Evolutionary conservation across 2,797 vertebrate genomes (phyloP), one percentile per base, ranked within the genome.

Genomic region (Falco concolor): DNA sequence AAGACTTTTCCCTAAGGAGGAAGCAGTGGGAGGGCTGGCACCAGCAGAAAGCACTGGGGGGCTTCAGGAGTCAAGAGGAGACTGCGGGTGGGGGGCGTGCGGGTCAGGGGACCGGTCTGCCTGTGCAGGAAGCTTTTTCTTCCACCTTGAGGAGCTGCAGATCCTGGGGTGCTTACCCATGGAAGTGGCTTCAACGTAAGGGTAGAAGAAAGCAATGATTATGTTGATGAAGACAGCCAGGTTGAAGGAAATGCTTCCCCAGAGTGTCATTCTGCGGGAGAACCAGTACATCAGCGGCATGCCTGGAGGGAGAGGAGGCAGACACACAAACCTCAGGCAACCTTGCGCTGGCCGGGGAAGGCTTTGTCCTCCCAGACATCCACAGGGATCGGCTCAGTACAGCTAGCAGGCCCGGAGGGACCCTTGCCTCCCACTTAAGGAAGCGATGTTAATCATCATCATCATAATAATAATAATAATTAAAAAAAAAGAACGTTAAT

Each of bases 121-220:
- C 63, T 85, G 30, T 16, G 0, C 2, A 25, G 1, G n/a, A 69
- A 45, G 5, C 12, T 38, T 28, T 64, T 22, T 34, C 38, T 76
- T 56, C 30, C 12, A 17, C 36, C 42, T 24, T 0, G 0, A 87
- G 75, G 52, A 88, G 77, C 84, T 75, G 76, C 67, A 53, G 44
- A 1, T 11, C 9, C 76, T 4, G 22, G 22, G 54, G 12, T 63
- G 77, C 98, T 95, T 83, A 98, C 98, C 98, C 94, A 98, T 98
- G 87, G 98, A 98, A 1, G 98, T 97, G 6, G 98, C 98, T 92
- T 98, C 98, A 54, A 98, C 96, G 0, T 99, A 99, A 12, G 99
- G 99, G 97, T 99, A 99, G 98, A 99, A 99, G 97, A 99, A 99
- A 89, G 99, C 99, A 19, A 99, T 99, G 97, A 99, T 99, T 96